Evolutionary conservation across 1,140 invertebrate genomes (phyloP).

Genomic region (Drosophila elegans): DNA sequence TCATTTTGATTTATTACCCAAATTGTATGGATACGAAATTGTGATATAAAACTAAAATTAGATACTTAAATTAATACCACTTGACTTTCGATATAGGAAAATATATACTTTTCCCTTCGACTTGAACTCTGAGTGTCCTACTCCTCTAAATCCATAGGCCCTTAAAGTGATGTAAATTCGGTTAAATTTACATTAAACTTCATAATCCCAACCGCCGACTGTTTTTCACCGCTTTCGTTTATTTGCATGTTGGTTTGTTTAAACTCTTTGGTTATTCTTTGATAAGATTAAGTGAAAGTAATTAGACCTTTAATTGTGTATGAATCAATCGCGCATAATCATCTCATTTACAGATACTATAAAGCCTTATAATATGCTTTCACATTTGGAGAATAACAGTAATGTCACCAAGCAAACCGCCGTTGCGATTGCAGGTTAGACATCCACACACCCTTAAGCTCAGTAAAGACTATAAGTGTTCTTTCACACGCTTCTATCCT

Average conservation of each 20-base stretch:
- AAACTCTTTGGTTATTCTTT: constrained; percentile 3
- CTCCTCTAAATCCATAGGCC: neutral
- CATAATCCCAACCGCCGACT: constrained; percentile 3
- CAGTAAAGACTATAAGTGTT: constrained; percentile 47
- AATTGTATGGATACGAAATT: too few relatives aligned
- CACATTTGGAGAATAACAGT: constrained; percentile 85
- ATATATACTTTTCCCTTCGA: too few relatives aligned
- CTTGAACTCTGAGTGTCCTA: neutral
- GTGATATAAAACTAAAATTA: too few relatives aligned
- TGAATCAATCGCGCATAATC: constrained; percentile 62
- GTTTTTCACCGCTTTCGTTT: constrained; percentile 18
- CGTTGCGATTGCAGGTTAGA: constrained; percentile 84
- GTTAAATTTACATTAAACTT: neutral
- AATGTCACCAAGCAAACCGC: constrained; percentile 84
- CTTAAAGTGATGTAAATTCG: neutral
- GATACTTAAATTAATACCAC: too few relatives aligned
- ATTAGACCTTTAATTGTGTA: constrained; percentile 26
- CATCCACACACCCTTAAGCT: constrained; percentile 45
- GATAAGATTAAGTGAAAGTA: constrained; percentile 12
- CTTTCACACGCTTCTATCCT: constrained; percentile 41
- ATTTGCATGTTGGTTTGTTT: constrained; percentile 33
- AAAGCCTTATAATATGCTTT: constrained; percentile 84
- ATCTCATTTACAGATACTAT: constrained; percentile 83
- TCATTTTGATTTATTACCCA: too few relatives aligned
- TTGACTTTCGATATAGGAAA: too few relatives aligned